phyloP scores from a whole-genome alignment of 2,888 invertebrate species.

The Melinaea menophilus region DNA sequence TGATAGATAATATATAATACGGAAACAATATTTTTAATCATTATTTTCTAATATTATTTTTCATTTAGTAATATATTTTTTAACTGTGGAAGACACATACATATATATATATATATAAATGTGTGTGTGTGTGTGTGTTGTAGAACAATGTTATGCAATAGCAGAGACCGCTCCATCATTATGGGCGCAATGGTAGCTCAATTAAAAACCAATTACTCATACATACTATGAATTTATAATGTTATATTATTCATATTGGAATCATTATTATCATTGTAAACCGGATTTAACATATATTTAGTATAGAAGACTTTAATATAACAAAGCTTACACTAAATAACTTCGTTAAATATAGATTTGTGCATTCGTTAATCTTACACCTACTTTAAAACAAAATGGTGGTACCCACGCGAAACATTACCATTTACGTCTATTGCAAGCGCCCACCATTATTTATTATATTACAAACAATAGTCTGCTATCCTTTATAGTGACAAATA shows the following conservation, averaged over 20 bases:
- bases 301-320: not conserved
- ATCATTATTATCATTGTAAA: not conserved
- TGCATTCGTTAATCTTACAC: conserved; percentile 3
- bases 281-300: not conserved
- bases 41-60: not conserved
- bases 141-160: not conserved
- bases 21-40: not conserved
- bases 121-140: no score
- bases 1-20: not conserved
- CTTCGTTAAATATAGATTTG: no score
- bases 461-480: not conserved
- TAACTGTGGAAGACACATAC: no score
- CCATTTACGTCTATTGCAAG: conserved; percentile 7
- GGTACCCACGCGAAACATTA: conserved; percentile 11
- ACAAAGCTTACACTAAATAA: no score
- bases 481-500: no score
- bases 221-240: conserved; percentile 1
- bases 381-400: conserved; percentile 14
- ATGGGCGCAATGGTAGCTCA: not conserved
- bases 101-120: no score
- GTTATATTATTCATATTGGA: conserved; percentile 1
- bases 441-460: conserved; percentile 1
- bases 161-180: not conserved
- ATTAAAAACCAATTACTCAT: conserved; percentile 5
- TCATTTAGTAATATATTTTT: not conserved